These are phyloP conservation scores for Nothobranchius kuhntae DNA, from an alignment of 2,113 vertebrate species.

Conservation along the genomic window DNA sequence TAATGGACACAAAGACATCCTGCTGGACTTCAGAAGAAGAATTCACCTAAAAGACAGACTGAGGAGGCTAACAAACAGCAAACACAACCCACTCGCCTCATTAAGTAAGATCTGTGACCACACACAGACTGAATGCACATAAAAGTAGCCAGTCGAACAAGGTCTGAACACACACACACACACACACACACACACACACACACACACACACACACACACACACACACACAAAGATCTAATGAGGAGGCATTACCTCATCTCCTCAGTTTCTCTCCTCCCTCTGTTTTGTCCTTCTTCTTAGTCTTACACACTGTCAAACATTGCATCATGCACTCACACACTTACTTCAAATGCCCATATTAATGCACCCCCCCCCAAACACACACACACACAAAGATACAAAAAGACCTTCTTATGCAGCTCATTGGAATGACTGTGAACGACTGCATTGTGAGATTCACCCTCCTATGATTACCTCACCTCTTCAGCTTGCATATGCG, in stretches of 20 bases:
- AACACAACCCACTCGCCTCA: slow-evolving; percentile 10
- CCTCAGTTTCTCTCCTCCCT: slow-evolving; percentile 50
- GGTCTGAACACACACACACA: slow-evolving; percentile 15
- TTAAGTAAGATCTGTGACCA: slow-evolving; percentile 37
- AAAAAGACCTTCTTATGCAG: slow-evolving; percentile 69
- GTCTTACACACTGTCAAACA: slow-evolving; percentile 46
- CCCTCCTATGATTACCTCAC: slow-evolving; percentile 74
- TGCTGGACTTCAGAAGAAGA: slow-evolving; percentile 23
- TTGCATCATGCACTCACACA: slow-evolving; percentile 37
- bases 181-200: background rate
- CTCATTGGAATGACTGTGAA: slow-evolving; percentile 68
- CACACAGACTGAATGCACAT: slow-evolving; percentile 13
- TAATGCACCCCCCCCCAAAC: slow-evolving; percentile 23
- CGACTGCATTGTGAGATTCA: slow-evolving; percentile 63
- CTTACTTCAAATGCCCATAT: slow-evolving; percentile 57
- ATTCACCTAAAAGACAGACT: slow-evolving; percentile 21
- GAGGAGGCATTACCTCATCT: slow-evolving; percentile 66
- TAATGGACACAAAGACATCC: slow-evolving; percentile 26
- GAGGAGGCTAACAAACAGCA: background rate
- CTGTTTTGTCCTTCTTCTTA: slow-evolving; percentile 47
- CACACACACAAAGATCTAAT: slow-evolving; percentile 19
- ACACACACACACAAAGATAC: slow-evolving; percentile 28
- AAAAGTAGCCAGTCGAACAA: background rate
- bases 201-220: too few relatives aligned
- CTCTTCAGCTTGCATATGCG: slow-evolving; percentile 51